phyloP scores from a whole-genome alignment of 2,888 invertebrate genomes.

The Pherbina coryleti region DNA sequence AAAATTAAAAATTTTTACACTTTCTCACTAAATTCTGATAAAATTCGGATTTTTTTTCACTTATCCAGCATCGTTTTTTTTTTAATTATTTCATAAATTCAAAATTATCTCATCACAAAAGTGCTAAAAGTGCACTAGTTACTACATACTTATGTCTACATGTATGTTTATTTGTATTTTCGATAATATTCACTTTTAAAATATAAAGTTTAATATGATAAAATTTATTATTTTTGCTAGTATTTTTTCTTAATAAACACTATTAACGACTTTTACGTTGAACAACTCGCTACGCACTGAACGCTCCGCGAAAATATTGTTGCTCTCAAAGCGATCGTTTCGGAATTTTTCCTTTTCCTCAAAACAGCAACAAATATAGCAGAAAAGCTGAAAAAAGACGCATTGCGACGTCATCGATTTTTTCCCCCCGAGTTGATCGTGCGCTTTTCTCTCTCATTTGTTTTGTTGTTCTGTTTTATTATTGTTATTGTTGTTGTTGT shows the following conservation, averaged over 20 bases:
- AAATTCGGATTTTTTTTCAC: no score
- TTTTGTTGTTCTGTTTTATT: neutral
- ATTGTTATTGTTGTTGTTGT: no score
- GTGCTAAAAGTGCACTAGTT: no score
- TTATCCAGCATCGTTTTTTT: no score
- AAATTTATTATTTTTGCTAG: no score
- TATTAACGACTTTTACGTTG: slow-evolving; percentile 47
- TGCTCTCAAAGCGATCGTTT: neutral
- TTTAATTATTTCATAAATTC: no score
- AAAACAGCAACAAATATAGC: neutral
- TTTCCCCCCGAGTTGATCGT: neutral
- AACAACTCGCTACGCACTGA: slow-evolving; percentile 58
- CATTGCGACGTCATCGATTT: neutral
- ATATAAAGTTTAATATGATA: no score
- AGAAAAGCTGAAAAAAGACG: neutral
- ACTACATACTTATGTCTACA: neutral
- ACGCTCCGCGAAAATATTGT: slow-evolving; percentile 24
- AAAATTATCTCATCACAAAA: no score
- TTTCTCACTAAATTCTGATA: no score
- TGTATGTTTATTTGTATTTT: neutral
- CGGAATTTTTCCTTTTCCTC: neutral
- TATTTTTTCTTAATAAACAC: neutral
- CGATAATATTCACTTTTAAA: no score
- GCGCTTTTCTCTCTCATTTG: neutral
- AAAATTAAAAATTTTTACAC: no score